These are phyloP conservation scores for Drosophila kepulauana DNA, from an alignment of 1,140 invertebrate species.

Conservation along the genomic window DNA sequence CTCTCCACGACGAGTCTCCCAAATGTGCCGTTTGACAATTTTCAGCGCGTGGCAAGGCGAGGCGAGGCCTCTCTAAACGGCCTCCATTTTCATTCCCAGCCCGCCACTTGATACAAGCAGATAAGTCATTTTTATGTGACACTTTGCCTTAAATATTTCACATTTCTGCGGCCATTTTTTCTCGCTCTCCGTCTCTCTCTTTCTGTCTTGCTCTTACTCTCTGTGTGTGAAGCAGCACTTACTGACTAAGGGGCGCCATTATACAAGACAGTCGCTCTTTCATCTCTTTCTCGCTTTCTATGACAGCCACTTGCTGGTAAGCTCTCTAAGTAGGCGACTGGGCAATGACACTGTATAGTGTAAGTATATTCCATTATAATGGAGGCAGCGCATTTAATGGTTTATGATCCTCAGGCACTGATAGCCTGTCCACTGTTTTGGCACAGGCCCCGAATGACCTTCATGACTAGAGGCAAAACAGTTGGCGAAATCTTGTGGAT, in stretches of 20 bases:
- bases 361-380: conserved; percentile 63
- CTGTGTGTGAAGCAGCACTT: conserved; percentile 19
- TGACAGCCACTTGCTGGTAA: conserved; percentile 7
- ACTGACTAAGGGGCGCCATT: conserved; percentile 50
- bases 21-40: conserved; percentile 68
- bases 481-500: not conserved
- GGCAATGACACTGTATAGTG: conserved; percentile 71
- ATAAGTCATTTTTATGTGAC: conserved; percentile 84
- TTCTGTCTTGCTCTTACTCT: not conserved
- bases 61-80: conserved; percentile 43
- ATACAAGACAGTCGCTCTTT: conserved; percentile 34
- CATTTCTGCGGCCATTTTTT: conserved; percentile 69
- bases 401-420: conserved; percentile 66
- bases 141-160: conserved; percentile 84
- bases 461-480: conserved; percentile 35
- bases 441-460: conserved; percentile 53
- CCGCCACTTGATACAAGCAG: conserved; percentile 77
- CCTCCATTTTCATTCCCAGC: conserved; percentile 48
- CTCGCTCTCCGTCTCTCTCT: not conserved
- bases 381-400: conserved; percentile 68
- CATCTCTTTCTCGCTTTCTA: not conserved
- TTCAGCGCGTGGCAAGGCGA: conserved; percentile 71
- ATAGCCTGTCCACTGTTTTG: conserved; percentile 41
- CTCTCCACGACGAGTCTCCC: conserved; percentile 6
- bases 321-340: conserved; percentile 30